These are phyloP conservation scores for Biston betularia DNA, from an alignment of 2,888 invertebrate genomes.

Conservation along the genomic window DNA sequence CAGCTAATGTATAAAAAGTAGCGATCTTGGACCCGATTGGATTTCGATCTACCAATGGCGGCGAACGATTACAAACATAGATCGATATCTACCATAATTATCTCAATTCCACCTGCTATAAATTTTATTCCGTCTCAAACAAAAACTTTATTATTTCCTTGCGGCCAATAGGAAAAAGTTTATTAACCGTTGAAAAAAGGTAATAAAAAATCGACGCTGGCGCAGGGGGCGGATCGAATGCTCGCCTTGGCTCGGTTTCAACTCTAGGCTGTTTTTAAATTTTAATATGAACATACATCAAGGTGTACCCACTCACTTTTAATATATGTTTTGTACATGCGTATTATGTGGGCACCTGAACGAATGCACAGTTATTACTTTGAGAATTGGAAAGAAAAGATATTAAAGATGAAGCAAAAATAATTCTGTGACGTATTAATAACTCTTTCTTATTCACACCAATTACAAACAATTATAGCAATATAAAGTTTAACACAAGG, in stretches of 20 bases:
- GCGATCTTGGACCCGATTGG: slow-evolving; percentile 66
- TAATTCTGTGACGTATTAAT: not conserved
- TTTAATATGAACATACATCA: slow-evolving; percentile 57
- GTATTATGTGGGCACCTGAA: slow-evolving; percentile 36
- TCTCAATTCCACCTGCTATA: slow-evolving; percentile 76
- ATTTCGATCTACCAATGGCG: slow-evolving; percentile 51
- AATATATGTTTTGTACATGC: slow-evolving; percentile 34
- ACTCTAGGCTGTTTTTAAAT: slow-evolving; percentile 72
- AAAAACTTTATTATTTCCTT: slow-evolving; percentile 75
- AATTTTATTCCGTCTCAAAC: slow-evolving; percentile 74
- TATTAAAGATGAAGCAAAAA: not conserved
- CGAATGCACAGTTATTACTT: slow-evolving; percentile 31
- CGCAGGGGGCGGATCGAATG: slow-evolving; percentile 77
- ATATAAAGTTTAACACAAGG: too few species aligned
- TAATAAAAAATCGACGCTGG: slow-evolving; percentile 67
- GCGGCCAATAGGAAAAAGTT: slow-evolving; percentile 83
- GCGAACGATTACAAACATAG: slow-evolving; percentile 50
- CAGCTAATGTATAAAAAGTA: slow-evolving; percentile 35
- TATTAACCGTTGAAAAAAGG: slow-evolving; percentile 69
- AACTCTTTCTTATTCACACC: too few species aligned
- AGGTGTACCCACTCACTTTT: slow-evolving; percentile 39
- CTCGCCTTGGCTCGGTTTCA: slow-evolving; percentile 65
- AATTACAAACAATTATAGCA: too few species aligned
- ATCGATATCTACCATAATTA: slow-evolving; percentile 65
- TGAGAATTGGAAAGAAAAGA: slow-evolving; percentile 3